These are phyloP conservation scores for Austrofundulus limnaeus DNA, from an alignment of 2,113 vertebrate species.

Conservation along the genomic window DNA sequence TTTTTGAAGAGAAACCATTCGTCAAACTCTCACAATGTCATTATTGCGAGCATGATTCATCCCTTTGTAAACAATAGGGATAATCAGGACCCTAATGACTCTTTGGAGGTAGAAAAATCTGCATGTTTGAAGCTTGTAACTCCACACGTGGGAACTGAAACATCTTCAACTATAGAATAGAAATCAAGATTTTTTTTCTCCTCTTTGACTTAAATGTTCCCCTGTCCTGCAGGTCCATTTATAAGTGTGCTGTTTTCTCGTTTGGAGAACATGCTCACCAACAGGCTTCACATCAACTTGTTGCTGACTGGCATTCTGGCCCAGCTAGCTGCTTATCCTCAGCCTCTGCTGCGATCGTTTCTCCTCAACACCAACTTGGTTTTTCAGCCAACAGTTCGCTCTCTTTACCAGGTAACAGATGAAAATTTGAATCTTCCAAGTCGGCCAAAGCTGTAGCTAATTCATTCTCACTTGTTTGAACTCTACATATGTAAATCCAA, in stretches of 20 bases:
- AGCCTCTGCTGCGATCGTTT: conserved; percentile 95
- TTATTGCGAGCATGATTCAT: too few species aligned
- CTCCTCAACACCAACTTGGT: conserved; percentile 97
- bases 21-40: too few species aligned
- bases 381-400: conserved; percentile 94
- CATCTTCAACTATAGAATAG: too few species aligned
- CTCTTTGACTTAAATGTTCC: neutral
- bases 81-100: too few species aligned
- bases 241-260: conserved; percentile 95
- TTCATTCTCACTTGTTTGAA: too few species aligned
- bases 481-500: neutral
- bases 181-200: too few species aligned
- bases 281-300: conserved; percentile 92
- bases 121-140: too few species aligned
- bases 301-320: conserved; percentile 93
- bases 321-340: conserved; percentile 92
- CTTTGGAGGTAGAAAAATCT: too few species aligned
- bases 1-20: too few species aligned
- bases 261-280: conserved; percentile 96
- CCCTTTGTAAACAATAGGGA: too few species aligned
- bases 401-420: conserved; percentile 90
- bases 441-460: too few species aligned
- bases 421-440: neutral
- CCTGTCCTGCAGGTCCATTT: conserved; percentile 85
- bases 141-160: too few species aligned